These are phyloP conservation scores for Coreoperca whiteheadi DNA, from an alignment of 2,113 vertebrate genomes.

Conservation along the genomic window DNA sequence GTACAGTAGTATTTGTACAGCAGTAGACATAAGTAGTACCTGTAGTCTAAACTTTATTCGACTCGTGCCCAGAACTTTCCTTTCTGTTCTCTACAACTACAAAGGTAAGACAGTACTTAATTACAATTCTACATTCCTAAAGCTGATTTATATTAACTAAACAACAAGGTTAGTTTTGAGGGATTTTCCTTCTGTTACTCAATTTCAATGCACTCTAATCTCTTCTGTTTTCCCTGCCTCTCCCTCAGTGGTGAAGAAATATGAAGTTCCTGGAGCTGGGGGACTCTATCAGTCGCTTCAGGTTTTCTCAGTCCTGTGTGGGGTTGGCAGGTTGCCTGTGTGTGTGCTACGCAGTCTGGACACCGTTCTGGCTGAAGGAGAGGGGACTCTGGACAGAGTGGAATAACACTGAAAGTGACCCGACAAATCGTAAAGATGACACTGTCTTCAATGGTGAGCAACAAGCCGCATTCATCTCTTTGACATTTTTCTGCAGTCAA, in stretches of 20 bases:
- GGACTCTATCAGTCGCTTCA: constrained; percentile 76
- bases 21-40: background rate
- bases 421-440: constrained; percentile 16
- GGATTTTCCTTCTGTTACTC: background rate
- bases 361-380: constrained; percentile 79
- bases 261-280: constrained; percentile 75
- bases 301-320: constrained; percentile 76
- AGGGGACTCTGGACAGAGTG: constrained; percentile 77
- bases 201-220: background rate
- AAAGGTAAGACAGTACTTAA: constrained; percentile 56
- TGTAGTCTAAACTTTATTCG: background rate
- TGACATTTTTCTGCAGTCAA: background rate
- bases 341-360: constrained; percentile 80
- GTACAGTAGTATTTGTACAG: constrained; percentile 10
- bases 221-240: background rate
- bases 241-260: constrained; percentile 14
- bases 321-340: constrained; percentile 81
- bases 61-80: background rate
- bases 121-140: background rate
- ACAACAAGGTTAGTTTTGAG: background rate
- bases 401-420: constrained; percentile 62
- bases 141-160: background rate
- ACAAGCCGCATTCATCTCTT: background rate
- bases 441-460: constrained; percentile 63
- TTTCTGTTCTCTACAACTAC: background rate